Evolutionary conservation across 2,888 invertebrate species (phyloP).

Genomic region (Andrena haemorrhoa): DNA sequence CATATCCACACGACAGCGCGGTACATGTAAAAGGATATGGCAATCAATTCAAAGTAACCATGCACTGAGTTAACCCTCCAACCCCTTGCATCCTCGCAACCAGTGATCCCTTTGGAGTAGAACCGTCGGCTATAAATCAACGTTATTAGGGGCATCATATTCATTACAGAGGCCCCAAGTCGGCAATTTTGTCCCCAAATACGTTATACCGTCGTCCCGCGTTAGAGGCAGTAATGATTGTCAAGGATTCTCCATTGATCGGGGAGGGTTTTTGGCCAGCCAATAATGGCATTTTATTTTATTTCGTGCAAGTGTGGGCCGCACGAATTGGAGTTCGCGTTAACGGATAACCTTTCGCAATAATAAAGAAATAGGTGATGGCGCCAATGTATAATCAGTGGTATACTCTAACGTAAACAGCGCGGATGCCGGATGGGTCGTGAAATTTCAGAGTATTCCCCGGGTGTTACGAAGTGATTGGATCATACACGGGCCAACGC

Average conservation of each 20-base stretch:
- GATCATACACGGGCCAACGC: conserved; percentile 65
- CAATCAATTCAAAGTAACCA: conserved; percentile 84
- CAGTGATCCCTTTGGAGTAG: conserved; percentile 75
- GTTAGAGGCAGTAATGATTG: conserved; percentile 37
- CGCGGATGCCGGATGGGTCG: conserved; percentile 48
- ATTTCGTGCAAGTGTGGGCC: background rate
- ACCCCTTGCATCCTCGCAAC: conserved; percentile 64
- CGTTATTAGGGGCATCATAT: conserved; percentile 84
- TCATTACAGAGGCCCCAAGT: conserved; percentile 77
- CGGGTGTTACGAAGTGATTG: conserved; percentile 65
- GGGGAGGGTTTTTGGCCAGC: background rate
- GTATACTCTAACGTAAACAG: conserved; percentile 25
- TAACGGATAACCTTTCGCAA: conserved; percentile 14
- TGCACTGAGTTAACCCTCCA: conserved; percentile 77
- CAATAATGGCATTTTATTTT: background rate
- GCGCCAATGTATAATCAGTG: conserved; percentile 18
- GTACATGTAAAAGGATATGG: conserved; percentile 82
- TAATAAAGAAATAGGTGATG: conserved; percentile 5
- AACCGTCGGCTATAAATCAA: conserved; percentile 83
- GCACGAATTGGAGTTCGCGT: background rate
- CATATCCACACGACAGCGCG: conserved; percentile 67
- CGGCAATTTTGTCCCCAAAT: conserved; percentile 83
- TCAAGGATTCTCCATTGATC: conserved; percentile 17
- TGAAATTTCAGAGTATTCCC: conserved; percentile 65
- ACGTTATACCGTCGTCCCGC: conserved; percentile 58